phyloP scores from a whole-genome alignment of 2,888 invertebrate species.

The Vannuccia rotundouncinata region DNA sequence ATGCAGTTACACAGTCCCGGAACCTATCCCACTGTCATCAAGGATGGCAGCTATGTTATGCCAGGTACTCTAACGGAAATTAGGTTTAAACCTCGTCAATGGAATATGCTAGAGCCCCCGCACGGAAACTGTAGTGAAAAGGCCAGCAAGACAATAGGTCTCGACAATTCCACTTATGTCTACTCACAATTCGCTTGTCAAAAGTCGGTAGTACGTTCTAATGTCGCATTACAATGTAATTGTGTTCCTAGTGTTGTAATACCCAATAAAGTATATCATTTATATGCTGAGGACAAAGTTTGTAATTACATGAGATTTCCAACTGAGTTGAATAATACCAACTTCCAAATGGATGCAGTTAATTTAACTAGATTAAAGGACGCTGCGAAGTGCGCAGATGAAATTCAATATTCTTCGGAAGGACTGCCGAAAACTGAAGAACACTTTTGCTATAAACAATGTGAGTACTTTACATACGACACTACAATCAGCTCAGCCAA shows the following conservation, averaged over 20 bases:
- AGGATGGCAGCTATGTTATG: constrained; percentile 33
- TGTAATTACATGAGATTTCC: background rate
- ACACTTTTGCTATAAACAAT: constrained; percentile 15
- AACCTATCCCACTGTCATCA: constrained; percentile 36
- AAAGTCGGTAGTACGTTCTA: background rate
- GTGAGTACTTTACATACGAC: constrained; percentile 36
- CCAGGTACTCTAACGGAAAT: constrained; percentile 38
- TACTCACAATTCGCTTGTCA: constrained; percentile 19
- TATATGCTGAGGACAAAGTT: background rate
- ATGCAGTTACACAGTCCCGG: constrained; percentile 36
- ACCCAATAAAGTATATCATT: background rate
- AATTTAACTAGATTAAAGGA: background rate
- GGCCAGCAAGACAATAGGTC: background rate
- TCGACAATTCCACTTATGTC: constrained; percentile 5
- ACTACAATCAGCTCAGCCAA: constrained; percentile 35
- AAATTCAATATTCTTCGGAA: background rate
- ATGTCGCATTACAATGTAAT: background rate
- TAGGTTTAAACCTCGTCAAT: constrained; percentile 33
- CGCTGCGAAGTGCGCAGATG: background rate
- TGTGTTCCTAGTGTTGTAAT: background rate
- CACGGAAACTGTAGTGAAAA: constrained; percentile 37
- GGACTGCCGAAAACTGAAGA: background rate
- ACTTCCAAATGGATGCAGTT: background rate
- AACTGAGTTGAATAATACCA: background rate
- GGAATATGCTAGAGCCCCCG: constrained; percentile 37